Conservation (phyloP, 2,113 vertebrate species). For the Gracilinanus agilis region DNA sequence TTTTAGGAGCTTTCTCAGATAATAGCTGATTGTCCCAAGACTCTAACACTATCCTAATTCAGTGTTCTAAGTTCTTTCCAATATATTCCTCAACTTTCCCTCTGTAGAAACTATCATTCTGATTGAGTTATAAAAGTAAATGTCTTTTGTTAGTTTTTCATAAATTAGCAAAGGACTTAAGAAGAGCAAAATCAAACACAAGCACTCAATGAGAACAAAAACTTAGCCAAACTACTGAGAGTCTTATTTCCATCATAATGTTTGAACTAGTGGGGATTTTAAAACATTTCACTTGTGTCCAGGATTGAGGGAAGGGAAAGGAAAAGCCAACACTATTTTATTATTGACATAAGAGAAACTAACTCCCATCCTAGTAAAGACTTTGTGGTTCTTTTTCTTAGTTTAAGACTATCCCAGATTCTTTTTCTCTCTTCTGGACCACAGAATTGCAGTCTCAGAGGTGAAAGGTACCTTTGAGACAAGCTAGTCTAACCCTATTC, state of each 20-base stretch:
- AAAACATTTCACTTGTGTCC: neutral
- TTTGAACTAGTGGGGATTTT: neutral
- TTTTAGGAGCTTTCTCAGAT: neutral
- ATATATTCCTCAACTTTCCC: neutral
- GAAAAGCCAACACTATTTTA: neutral
- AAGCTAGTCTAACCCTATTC: neutral
- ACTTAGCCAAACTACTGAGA: neutral
- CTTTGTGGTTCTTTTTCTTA: neutral
- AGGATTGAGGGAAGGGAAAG: neutral
- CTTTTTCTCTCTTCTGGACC: neutral
- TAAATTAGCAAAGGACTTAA: constrained; percentile 58
- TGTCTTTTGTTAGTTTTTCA: constrained; percentile 70
- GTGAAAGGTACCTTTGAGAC: neutral
- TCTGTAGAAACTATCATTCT: constrained; percentile 59
- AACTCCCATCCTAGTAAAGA: neutral
- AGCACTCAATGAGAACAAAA: neutral
- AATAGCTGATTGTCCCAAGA: neutral
- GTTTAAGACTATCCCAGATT: neutral
- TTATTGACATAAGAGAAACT: neutral
- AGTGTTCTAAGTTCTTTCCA: neutral
- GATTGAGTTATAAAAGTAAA: constrained; percentile 72
- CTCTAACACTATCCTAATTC: neutral
- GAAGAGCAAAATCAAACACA: constrained; percentile 66
- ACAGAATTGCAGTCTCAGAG: neutral
- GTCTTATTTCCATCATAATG: neutral